A percentile compares a stretch with the other conserved stretches of the same genome.
Evolutionary conservation across 2,888 invertebrate genomes (phyloP).

Genomic region (Acanthopleura granulata): DNA sequence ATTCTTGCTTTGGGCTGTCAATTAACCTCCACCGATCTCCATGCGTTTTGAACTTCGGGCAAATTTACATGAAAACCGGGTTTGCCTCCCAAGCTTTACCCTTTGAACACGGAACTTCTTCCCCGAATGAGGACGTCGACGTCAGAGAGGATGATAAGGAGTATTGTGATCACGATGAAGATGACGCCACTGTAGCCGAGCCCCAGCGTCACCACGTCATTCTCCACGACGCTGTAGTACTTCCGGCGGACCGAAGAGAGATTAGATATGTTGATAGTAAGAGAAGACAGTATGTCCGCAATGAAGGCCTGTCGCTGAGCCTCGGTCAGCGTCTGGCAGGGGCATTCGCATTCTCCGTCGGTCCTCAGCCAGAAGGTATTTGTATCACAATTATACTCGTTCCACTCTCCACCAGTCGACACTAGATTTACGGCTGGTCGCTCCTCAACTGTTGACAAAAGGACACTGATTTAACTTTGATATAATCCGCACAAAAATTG

Average conservation of each 20-base stretch:
- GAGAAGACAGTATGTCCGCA: neutral
- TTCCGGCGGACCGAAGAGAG: neutral
- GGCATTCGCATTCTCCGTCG: neutral
- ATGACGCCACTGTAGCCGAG: neutral
- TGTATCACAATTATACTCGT: neutral
- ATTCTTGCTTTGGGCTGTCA: too few relatives aligned
- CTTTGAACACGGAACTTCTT: neutral
- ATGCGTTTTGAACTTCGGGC: too few relatives aligned
- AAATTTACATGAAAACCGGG: too few relatives aligned
- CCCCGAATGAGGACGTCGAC: conserved; percentile 1
- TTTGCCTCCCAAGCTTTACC: too few relatives aligned
- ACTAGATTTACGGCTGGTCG: too few relatives aligned
- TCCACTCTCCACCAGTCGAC: neutral
- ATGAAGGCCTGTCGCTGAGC: neutral
- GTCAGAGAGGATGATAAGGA: neutral
- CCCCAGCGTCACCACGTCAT: neutral
- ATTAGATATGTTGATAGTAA: neutral
- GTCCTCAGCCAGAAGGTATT: neutral
- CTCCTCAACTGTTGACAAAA: too few relatives aligned
- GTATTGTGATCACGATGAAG: neutral
- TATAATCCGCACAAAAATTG: too few relatives aligned
- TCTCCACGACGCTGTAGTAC: neutral
- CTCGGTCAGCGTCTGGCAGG: neutral
- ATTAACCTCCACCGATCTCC: too few relatives aligned
- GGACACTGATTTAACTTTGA: too few relatives aligned